Percentiles rank a stretch among this genome's conserved stretches.
Conservation (phyloP, 2,113 vertebrate genomes). For the Pelodiscus sinensis region DNA sequence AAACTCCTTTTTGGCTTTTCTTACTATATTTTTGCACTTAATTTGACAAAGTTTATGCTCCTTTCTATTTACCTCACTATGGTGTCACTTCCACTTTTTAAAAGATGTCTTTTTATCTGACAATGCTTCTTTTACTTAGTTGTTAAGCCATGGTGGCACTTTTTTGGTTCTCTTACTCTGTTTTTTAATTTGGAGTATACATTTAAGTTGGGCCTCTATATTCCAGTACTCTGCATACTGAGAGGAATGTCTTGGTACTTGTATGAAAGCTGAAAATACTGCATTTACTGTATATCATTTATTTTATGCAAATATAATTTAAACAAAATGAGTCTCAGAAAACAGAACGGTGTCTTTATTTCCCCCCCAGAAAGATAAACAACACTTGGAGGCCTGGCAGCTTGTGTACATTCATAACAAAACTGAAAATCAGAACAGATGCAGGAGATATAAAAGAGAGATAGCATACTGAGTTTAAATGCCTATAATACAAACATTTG, state of each 20-base stretch:
- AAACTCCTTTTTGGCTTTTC: no score
- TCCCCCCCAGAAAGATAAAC: slow-evolving; percentile 43
- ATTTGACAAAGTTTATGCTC: no score
- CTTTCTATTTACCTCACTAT: no score
- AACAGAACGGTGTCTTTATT: slow-evolving; percentile 33
- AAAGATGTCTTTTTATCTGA: no score
- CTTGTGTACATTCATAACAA: slow-evolving; percentile 29
- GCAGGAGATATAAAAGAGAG: slow-evolving; percentile 46
- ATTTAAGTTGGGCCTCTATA: no score
- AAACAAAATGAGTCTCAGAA: slow-evolving; percentile 39
- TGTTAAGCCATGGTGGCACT: no score
- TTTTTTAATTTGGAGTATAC: no score
- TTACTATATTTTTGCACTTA: no score
- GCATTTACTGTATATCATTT: not conserved
- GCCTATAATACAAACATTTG: slow-evolving; percentile 33
- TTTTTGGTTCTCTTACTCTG: no score
- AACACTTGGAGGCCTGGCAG: slow-evolving; percentile 15
- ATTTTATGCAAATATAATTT: not conserved
- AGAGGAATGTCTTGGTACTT: not conserved
- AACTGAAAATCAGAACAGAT: slow-evolving; percentile 69
- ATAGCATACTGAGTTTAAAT: slow-evolving; percentile 49
- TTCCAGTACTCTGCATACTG: not conserved
- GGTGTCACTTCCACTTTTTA: no score
- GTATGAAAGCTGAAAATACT: not conserved
- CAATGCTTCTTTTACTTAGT: no score